Conservation (phyloP, 2,888 invertebrate genomes). For the Lasioglossum leucozonium region DNA sequence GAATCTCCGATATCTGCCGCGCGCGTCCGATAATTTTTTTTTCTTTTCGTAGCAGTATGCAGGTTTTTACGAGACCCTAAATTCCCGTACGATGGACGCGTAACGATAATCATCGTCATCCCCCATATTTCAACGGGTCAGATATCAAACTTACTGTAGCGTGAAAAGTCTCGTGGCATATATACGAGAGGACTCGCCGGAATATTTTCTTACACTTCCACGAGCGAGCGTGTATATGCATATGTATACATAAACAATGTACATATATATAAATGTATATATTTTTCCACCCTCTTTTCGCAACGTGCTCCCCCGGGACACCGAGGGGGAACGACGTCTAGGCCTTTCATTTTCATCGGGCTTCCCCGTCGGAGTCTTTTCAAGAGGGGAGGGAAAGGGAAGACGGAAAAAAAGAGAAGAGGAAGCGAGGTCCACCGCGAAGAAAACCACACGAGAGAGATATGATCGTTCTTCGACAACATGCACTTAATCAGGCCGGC, state of each 20-base stretch:
- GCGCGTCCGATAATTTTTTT: background rate
- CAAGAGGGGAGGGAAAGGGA: background rate
- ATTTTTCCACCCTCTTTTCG: conserved; percentile 42
- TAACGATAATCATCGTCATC: conserved; percentile 34
- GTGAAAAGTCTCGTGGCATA: conserved; percentile 51
- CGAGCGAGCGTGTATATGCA: background rate
- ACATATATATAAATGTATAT: background rate
- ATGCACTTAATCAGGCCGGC: conserved; percentile 66
- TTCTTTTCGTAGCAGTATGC: too few species aligned
- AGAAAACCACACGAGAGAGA: conserved; percentile 57
- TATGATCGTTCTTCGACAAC: conserved; percentile 70
- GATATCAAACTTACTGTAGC: conserved; percentile 47
- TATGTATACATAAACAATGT: background rate
- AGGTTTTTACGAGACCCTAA: background rate
- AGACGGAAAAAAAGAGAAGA: background rate
- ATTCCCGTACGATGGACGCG: conserved; percentile 1
- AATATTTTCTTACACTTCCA: conserved; percentile 33
- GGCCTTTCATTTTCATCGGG: conserved; percentile 60
- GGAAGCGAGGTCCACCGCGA: conserved; percentile 27
- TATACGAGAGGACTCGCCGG: conserved; percentile 31
- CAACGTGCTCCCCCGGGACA: conserved; percentile 38
- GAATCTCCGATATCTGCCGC: background rate
- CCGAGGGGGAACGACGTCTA: conserved; percentile 25
- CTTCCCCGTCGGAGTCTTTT: conserved; percentile 24
- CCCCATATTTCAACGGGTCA: conserved; percentile 40